Conservation (phyloP, 2,888 invertebrate genomes). For the Caenorhabditis becei region DNA sequence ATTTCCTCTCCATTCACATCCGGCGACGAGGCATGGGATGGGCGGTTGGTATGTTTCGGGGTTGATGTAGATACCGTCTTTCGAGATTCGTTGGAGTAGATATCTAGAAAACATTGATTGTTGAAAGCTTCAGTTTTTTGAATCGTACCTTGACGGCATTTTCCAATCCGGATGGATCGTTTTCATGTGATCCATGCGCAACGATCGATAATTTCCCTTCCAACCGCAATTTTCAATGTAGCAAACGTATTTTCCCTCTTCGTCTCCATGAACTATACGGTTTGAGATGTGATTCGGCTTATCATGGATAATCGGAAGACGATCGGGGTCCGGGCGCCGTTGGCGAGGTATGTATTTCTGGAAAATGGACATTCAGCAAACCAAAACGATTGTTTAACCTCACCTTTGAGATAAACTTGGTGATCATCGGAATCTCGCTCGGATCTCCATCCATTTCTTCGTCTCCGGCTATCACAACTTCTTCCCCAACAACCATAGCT, state of each 20-base stretch:
- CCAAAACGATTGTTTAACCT: no score
- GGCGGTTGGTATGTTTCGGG: slow-evolving; percentile 49
- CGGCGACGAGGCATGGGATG: slow-evolving; percentile 61
- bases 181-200: slow-evolving; percentile 69
- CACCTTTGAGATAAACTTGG: background rate
- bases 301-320: background rate
- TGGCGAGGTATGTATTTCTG: slow-evolving; percentile 6
- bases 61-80: slow-evolving; percentile 53
- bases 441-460: background rate
- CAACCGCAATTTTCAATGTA: slow-evolving; percentile 64
- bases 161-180: slow-evolving; percentile 67
- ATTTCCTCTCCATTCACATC: slow-evolving; percentile 71
- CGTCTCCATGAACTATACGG: slow-evolving; percentile 36
- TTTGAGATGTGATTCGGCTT: background rate
- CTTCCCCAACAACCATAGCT: slow-evolving; percentile 26
- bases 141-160: slow-evolving; percentile 62
- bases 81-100: slow-evolving; percentile 62
- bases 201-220: slow-evolving; percentile 63
- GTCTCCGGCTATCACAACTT: slow-evolving; percentile 36
- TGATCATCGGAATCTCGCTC: background rate
- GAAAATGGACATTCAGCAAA: slow-evolving; percentile 2
- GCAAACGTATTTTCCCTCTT: slow-evolving; percentile 68
- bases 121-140: no score
- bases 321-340: background rate
- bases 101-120: slow-evolving; percentile 63